Evolutionary conservation across 2,888 invertebrate genomes (phyloP).

Genomic region (Germaria angustata): DNA sequence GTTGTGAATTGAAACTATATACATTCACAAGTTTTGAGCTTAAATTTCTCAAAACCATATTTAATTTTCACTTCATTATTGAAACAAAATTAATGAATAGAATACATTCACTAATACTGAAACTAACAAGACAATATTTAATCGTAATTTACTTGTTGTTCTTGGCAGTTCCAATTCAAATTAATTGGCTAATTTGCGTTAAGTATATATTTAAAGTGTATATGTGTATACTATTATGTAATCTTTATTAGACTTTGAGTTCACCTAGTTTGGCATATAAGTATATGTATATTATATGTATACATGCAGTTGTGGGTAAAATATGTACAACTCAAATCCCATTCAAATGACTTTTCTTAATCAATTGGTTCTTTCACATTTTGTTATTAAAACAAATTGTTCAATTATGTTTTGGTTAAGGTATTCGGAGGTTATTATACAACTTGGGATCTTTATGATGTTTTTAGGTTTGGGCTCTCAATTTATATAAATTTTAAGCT

Average conservation of each 20-base stretch:
- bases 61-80: neutral
- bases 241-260: slow-evolving; percentile 20
- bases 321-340: neutral
- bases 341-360: neutral
- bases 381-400: neutral
- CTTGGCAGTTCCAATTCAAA: neutral
- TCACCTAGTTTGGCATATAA: neutral
- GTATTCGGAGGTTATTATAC: too few species aligned
- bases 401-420: too few species aligned
- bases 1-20: too few species aligned
- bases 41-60: too few species aligned
- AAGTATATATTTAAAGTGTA: neutral
- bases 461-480: too few species aligned
- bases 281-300: neutral
- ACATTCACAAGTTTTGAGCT: too few species aligned
- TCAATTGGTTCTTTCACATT: neutral
- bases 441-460: too few species aligned
- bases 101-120: neutral
- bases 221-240: neutral
- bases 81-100: neutral
- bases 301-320: neutral
- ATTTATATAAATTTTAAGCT: too few species aligned
- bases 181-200: neutral
- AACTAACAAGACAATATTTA: neutral
- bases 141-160: neutral